Percentiles rank a stretch among this genome's conserved stretches.
Evolutionary conservation across 2,888 invertebrate genomes (phyloP).

Genomic region (Clistopyga incitator): DNA sequence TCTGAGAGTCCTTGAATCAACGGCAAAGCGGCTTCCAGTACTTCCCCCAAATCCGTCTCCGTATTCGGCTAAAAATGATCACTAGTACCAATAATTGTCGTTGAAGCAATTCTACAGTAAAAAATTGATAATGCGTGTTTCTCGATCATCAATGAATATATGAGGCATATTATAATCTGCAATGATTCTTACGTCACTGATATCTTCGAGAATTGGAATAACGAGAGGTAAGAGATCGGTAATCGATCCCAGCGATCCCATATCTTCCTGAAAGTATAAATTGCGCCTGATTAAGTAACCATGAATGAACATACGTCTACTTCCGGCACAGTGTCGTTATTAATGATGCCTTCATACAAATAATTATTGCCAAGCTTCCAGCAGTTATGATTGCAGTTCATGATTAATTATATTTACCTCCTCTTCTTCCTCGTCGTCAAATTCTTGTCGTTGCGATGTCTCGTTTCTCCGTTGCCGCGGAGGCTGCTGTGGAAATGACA

Average conservation of each 20-base stretch:
- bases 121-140: neutral
- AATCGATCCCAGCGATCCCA: conserved; percentile 78
- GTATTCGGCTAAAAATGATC: conserved; percentile 78
- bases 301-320: neutral
- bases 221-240: conserved; percentile 78
- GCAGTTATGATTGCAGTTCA: conserved; percentile 4
- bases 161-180: neutral
- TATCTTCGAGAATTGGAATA: conserved; percentile 81
- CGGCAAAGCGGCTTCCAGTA: conserved; percentile 78
- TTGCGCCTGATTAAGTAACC: neutral
- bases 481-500: conserved; percentile 48
- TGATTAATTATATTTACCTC: conserved; percentile 49
- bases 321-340: conserved; percentile 8
- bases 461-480: conserved; percentile 63
- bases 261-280: conserved; percentile 53
- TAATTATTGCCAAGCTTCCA: conserved; percentile 22
- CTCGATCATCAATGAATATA: conserved; percentile 11
- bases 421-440: conserved; percentile 70
- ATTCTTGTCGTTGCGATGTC: conserved; percentile 71
- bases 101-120: neutral
- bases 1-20: conserved; percentile 79
- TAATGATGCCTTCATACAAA: conserved; percentile 1
- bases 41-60: conserved; percentile 77
- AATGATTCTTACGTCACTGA: conserved; percentile 79
- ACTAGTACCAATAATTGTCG: neutral